Evolutionary conservation across 2,888 invertebrate genomes (phyloP), one percentile per base, ranked within the genome.

Genomic region (Ormyrus labotus): DNA sequence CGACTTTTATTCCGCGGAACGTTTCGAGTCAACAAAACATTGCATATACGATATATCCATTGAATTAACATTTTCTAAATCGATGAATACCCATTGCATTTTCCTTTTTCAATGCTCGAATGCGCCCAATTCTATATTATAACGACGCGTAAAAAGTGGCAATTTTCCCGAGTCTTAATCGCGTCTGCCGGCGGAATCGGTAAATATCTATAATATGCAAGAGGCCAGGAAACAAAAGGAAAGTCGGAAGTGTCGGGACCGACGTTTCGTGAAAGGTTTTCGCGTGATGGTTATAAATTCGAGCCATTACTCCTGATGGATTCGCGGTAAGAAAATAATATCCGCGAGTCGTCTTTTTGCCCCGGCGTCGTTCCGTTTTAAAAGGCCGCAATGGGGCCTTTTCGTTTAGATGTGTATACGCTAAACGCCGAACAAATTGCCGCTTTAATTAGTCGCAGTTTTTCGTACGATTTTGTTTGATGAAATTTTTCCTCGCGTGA

Each of bases 161-260:
- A 58, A 50, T 71, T 71, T 71, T 51, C 13, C 3, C 34, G 34
- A 60, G 47, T 8, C 11, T 50, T 34, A 64, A 70, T 77, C 60
- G 51, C 50, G 48, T 58, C 11, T 6, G 45, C 34, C 61, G 10
- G 61, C 8, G 6, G 51, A 76, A 63, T 69, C 34, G 19, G 63
- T 3, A 48, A 63, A 76, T 11, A 9, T n/a, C 5, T 13, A 34
- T 58, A 57, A 50, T 63, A 53, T 53, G 34, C 19, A 48, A 48
- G 5, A 4, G 57, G 6, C 19, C 10, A 11, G 61, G 58, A 68
- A 73, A 69, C 19, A 63, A 79, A 73, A 68, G 73, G 73, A 79
- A 79, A 73, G 78, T 79, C 73, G 78, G 73, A 79, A 79, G 78
- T 71, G 64, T 6, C 53, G 53, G 6, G 4, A 50, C 8, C 19